Percentiles rank a stretch among this genome's conserved stretches.
Conservation (phyloP, 23 tunicate species). For the Diplosoma virens region DNA sequence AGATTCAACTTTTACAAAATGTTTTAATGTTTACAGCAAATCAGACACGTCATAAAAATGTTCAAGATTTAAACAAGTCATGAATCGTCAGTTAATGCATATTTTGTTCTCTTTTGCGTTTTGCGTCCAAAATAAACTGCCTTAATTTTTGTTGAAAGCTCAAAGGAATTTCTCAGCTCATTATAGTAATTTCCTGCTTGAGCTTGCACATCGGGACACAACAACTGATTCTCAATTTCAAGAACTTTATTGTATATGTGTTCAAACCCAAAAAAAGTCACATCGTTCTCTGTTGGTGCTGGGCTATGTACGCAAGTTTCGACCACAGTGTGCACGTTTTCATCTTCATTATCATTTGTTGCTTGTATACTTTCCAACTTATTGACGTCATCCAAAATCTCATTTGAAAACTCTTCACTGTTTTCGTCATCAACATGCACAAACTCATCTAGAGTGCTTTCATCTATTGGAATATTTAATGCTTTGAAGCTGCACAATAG, state of each 20-base stretch:
- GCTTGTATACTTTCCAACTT: constrained; percentile 12
- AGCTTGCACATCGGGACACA: constrained; percentile 32
- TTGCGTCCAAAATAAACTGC: too few relatives aligned
- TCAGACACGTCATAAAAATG: too few relatives aligned
- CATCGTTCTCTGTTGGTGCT: background rate
- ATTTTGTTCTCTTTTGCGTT: too few relatives aligned
- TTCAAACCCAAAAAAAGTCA: constrained; percentile 9
- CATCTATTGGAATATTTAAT: constrained; percentile 22
- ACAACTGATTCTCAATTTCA: constrained; percentile 11
- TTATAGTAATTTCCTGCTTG: constrained; percentile 25
- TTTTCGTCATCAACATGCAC: constrained; percentile 37
- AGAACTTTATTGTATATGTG: constrained; percentile 3
- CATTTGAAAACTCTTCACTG: constrained; percentile 19
- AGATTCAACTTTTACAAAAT: too few relatives aligned
- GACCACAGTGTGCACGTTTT: background rate
- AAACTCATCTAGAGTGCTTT: constrained; percentile 18
- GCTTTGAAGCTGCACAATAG: constrained; percentile 26
- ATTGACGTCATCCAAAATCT: constrained; percentile 25
- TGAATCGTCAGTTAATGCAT: too few relatives aligned
- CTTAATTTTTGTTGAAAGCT: too few relatives aligned
- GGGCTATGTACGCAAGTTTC: background rate
- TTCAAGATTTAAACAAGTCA: too few relatives aligned
- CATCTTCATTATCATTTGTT: constrained; percentile 2
- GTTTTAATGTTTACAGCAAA: too few relatives aligned
- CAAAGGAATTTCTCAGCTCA: constrained; percentile 14